Evolutionary conservation across 23 tunicate genomes (phyloP).

Genomic region (Styela plicata): DNA sequence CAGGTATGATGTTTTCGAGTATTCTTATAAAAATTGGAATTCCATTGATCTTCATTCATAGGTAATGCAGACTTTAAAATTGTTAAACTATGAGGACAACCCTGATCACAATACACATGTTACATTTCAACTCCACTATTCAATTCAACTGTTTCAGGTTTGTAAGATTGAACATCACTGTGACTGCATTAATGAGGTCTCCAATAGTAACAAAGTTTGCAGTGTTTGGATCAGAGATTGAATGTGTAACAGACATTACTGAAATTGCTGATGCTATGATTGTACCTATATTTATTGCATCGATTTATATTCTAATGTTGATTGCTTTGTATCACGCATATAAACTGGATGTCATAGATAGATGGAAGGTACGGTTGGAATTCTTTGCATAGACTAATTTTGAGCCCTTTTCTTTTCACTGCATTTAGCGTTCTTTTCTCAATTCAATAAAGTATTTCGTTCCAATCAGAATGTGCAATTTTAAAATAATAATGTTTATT

Average conservation of each 20-base stretch:
- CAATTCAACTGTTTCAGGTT: slow-evolving; percentile 18
- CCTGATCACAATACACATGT: no score
- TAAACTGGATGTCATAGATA: slow-evolving; percentile 45
- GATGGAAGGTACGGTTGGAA: slow-evolving; percentile 89
- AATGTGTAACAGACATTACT: slow-evolving; percentile 22
- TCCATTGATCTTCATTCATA: no score
- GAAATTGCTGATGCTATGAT: slow-evolving; percentile 18
- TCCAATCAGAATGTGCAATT: no score
- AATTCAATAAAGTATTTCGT: no score
- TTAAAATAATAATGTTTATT: no score
- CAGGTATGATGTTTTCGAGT: slow-evolving; percentile 42
- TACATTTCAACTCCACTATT: no score
- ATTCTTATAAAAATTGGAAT: no score
- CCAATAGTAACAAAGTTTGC: slow-evolving; percentile 61
- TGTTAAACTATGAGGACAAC: no score
- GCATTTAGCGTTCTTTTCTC: no score
- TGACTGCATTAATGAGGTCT: slow-evolving; percentile 49
- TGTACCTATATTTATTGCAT: slow-evolving; percentile 35
- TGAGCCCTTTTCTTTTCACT: no score
- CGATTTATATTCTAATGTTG: neutral
- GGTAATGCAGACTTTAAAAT: no score
- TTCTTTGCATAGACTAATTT: no score
- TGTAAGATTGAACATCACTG: slow-evolving; percentile 51
- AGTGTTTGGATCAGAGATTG: slow-evolving; percentile 54
- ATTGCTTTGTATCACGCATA: neutral